Conservation (phyloP, 1,140 invertebrate genomes). For the Paracyclopina nana region DNA sequence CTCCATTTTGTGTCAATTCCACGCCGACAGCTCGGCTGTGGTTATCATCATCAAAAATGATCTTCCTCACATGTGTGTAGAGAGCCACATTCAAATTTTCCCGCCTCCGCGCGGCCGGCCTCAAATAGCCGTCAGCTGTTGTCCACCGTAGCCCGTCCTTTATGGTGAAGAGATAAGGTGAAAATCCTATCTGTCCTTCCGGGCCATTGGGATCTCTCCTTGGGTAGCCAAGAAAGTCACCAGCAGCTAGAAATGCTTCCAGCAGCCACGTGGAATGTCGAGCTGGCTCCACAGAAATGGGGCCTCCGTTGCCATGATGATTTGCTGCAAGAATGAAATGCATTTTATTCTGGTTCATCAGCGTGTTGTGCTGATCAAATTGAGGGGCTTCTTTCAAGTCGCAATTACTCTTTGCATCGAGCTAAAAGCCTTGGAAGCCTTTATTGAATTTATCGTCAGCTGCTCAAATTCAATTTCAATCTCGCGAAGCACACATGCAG, state of each 20-base stretch:
- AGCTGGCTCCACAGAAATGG: slow-evolving; percentile 17
- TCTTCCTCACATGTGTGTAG: slow-evolving; percentile 8
- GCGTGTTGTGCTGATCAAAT: too few relatives aligned
- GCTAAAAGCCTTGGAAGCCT: too few relatives aligned
- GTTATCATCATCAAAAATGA: slow-evolving; percentile 12
- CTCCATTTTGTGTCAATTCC: slow-evolving; percentile 12
- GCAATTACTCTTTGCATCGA: too few relatives aligned
- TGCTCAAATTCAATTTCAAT: too few relatives aligned
- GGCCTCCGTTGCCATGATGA: slow-evolving; percentile 17
- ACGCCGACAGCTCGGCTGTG: slow-evolving; percentile 17
- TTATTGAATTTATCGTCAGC: too few relatives aligned
- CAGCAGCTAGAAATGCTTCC: slow-evolving; percentile 17
- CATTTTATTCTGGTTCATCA: too few relatives aligned
- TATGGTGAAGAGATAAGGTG: slow-evolving; percentile 20
- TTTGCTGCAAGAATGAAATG: too few relatives aligned
- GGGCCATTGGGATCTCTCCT: slow-evolving; percentile 17
- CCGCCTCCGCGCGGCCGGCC: slow-evolving; percentile 38
- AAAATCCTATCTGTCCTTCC: slow-evolving; percentile 17
- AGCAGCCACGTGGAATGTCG: slow-evolving; percentile 14
- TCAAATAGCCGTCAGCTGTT: slow-evolving; percentile 37
- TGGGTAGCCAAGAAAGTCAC: slow-evolving; percentile 16
- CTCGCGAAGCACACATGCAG: too few relatives aligned
- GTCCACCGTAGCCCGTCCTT: slow-evolving; percentile 33
- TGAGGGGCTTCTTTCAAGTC: too few relatives aligned
- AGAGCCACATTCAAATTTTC: slow-evolving; percentile 15